Evolutionary conservation across 2,797 vertebrate genomes (phyloP), one percentile per base, ranked within the genome.

Genomic region (Limosa lapponica): DNA sequence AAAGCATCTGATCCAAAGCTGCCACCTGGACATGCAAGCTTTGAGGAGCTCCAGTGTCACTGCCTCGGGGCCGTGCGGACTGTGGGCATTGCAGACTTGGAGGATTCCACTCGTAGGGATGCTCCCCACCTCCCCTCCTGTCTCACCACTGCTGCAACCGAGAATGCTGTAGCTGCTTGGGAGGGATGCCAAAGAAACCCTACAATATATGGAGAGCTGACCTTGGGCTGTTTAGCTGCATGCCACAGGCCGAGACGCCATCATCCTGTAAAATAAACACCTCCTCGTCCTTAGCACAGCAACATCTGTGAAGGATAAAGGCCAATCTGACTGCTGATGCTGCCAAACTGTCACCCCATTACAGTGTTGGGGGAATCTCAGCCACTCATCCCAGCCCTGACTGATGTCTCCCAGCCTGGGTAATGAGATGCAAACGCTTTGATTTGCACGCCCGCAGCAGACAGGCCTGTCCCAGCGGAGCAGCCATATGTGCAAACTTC

Each of bases 401-500:
- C 23, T 48, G 94, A 28, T 79, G 79, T n/a, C 51, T 84, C 82
- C 89, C 67, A 58, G 87, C 23, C 84, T 49, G 77, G 12, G 9
- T 22, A 90, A 93, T 79, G 93, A 92, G 95, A 93, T 95, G 89
- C 71, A 90, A 83, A 70, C 2, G 0, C 85, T 90, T 66, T 94
- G 89, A 85, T 96, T 92, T 97, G 62, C 61, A 88, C 3, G 23
- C 89, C 44, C 0, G 11, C 34, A 65, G 82, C 80, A 85, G 87
- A 57, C 74, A 90, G 84, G 41, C 71, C 74, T 57, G 55, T 96
- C 93, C 91, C 93, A 57, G 82, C 5, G 57, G 93, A 92, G 77
- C 49, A 51, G 86, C 94, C 90, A 81, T 82, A 87, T 91, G 95
- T 87, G 91, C 91, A 96, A 59, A 74, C 48, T 95, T 94, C 93